Evolutionary conservation across 92 coral and sea anemone species (phyloP).

Genomic region (Parazoanthus darwini): DNA sequence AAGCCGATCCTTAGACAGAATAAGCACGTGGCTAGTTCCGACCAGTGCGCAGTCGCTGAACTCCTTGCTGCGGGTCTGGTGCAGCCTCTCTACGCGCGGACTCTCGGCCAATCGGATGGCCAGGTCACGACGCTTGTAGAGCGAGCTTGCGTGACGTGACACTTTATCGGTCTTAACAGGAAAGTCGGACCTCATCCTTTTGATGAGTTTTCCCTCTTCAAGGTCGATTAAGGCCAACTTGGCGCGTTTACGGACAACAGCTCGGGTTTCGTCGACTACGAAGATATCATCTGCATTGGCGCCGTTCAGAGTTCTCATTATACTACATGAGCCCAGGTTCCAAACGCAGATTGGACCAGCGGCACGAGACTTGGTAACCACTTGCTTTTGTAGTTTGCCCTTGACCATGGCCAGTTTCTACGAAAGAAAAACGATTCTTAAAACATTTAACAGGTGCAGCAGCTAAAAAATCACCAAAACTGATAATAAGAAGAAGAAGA

Average conservation of each 20-base stretch:
- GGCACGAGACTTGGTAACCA: conserved; percentile 88
- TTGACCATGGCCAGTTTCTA: conserved; percentile 73
- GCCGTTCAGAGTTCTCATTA: conserved; percentile 87
- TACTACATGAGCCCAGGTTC: conserved; percentile 91
- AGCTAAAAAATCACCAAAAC: background rate
- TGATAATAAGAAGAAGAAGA: background rate
- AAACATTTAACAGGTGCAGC: background rate
- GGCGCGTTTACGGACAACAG: conserved; percentile 90
- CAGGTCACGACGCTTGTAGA: conserved; percentile 95
- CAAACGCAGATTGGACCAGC: conserved; percentile 96
- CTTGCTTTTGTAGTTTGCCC: conserved; percentile 92
- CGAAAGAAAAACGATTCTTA: conserved; percentile 16
- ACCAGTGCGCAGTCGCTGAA: conserved; percentile 96
- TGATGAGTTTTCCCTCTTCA: conserved; percentile 91
- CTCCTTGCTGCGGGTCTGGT: conserved; percentile 72
- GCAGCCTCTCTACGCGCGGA: conserved; percentile 77
- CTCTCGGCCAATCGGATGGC: conserved; percentile 94
- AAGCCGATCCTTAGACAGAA: conserved; percentile 87
- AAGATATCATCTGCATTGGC: conserved; percentile 93
- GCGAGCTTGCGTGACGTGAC: conserved; percentile 94
- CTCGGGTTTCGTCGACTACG: conserved; percentile 99
- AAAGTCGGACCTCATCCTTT: conserved; percentile 89
- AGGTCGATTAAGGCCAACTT: conserved; percentile 94
- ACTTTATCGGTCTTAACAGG: conserved; percentile 79
- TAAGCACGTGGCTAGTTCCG: conserved; percentile 83